Evolutionary conservation across 1,140 invertebrate species (phyloP), one percentile per base, ranked within the genome.

Genomic region (Cryptotermes secundus): DNA sequence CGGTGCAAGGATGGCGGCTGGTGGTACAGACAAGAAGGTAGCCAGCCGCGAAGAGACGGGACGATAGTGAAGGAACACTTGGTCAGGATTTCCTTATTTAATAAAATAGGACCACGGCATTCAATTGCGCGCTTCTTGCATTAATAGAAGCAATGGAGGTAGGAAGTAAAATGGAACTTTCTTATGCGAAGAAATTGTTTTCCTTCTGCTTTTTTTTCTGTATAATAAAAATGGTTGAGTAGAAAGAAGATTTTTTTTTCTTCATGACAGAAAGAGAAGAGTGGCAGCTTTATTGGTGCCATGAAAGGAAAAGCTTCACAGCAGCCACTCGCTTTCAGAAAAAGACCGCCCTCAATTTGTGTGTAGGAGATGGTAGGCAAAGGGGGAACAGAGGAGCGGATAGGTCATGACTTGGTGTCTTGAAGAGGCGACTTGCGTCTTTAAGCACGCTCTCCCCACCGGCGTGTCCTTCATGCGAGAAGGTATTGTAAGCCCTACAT

Each of bases 141-240:
- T 72, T 31, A 72, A n/a, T 72, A 72, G 59, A 31, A 72, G 59
- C 59, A 12, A 3, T 31, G 59, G 59, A 26, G 59, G 59, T 3
- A 72, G 4, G 26, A 2, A 72, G n/a, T 31, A 26, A 72, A 12
- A 72, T 72, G 31, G 31, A 72, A 26, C 9, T 49, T n/a, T 72
- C n/a, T 72, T 72, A 72, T 72, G 59, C 59, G 59, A 72, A 72
- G 59, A 72, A 72, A 72, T 72, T 72, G 59, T 72, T 72, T 72
- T 72, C 59, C 59, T 4, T n/a, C 31, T 26, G 59, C n/a, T 72
- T n/a, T n/a, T 31, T 72, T 72, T 19, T 49, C 45, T n/a, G 16
- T 72, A 72, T n/a, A 72, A 72, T 72, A 72, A 72, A 72, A 72
- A 72, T n/a, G n/a, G n/a, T 31, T 72, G 59, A 72, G 31, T 72